Evolutionary conservation across 2,888 invertebrate genomes (phyloP).

Genomic region (Cephalotes varians): DNA sequence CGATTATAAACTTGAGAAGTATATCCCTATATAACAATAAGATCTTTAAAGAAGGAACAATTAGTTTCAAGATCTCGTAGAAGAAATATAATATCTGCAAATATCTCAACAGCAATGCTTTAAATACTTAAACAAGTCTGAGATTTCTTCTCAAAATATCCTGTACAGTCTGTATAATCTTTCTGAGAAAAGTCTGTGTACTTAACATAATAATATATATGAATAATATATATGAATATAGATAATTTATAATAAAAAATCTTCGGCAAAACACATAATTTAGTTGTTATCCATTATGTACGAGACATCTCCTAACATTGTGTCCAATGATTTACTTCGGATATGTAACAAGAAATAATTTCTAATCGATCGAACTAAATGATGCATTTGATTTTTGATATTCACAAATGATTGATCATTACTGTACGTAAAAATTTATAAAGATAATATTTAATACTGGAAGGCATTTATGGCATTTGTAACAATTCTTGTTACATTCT

Average conservation of each 20-base stretch:
- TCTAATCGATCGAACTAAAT: neutral
- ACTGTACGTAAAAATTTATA: constrained; percentile 4
- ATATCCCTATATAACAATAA: constrained; percentile 6
- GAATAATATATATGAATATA: neutral
- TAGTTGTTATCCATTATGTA: neutral
- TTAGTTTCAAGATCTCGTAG: constrained; percentile 6
- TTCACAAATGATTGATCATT: neutral
- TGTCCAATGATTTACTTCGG: neutral
- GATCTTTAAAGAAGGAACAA: constrained; percentile 8
- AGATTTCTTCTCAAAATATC: neutral
- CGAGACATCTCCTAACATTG: neutral
- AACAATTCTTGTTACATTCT: neutral
- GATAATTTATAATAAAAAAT: neutral
- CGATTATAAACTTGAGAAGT: constrained; percentile 5
- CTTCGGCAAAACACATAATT: neutral
- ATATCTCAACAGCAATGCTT: neutral
- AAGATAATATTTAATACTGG: neutral
- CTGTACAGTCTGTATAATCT: neutral
- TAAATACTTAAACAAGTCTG: neutral
- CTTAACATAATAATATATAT: neutral
- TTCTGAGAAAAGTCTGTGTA: neutral
- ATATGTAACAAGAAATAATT: neutral
- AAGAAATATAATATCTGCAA: neutral
- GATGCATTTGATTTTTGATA: neutral
- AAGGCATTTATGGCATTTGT: neutral